Base-by-base conservation (phyloP, 1,140 invertebrate genomes). In the Drosophila baimaii region DNA sequence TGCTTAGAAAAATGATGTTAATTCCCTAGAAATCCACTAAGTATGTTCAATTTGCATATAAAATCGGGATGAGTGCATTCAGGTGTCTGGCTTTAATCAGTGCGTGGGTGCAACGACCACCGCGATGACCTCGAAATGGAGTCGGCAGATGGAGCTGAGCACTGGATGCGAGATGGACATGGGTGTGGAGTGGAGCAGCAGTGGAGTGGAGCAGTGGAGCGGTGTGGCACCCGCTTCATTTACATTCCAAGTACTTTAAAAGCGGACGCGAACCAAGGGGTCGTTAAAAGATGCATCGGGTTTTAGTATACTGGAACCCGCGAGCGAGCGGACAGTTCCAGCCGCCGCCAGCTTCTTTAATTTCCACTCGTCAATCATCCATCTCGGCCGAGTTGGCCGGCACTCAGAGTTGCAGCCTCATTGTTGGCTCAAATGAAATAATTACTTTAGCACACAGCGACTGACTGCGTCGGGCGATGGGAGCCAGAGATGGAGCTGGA, bases 361-460 rank as follows among this genome's bases (percentile, higher is more conserved):
- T 90, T 84, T 90, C 71, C 78, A 81, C 88, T 82, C 80, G 80
- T 82, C 80, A 82, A 82, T 82, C 80, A 90, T 90, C 83, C 82
- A 88, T 81, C 80, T 82, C 71, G 44, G 46, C 68, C 51, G 55
- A 46, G 39, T 41, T 69, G 66, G 62, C 66, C 66, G 47, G 73
- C 73, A 62, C 56, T 41, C 71, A 83, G 85, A 90, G 80, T 84
- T 90, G 84, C 81, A 89, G 77, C 81, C 84, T 89, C 84, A 89
- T 89, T 89, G 84, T 89, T 89, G 85, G 81, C 84, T 89, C 81
- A 89, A 89, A 89, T 89, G 84, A 89, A 89, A 89, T 89, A 89
- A 89, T 89, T 89, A 89, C 84, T 89, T 84, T 78, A 84, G 84
- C 83, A 89, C 69, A 89, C 84, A 77, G 79, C 76, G 66, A 51